Evolutionary conservation across 1,140 invertebrate species (phyloP).

Genomic region (Amphibalanus amphitrite): DNA sequence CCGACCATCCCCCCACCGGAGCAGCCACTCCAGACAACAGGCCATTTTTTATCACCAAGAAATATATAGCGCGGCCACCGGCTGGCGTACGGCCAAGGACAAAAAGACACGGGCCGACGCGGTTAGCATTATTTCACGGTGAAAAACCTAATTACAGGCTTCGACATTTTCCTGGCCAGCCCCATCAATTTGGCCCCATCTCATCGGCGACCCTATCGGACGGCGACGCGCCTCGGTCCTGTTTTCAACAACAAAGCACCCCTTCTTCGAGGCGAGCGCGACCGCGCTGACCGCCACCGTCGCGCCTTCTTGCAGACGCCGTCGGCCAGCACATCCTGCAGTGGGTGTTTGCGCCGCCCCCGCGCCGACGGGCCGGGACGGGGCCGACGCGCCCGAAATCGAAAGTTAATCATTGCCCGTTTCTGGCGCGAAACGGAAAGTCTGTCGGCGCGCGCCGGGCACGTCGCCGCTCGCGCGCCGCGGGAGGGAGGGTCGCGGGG

Average conservation of each 20-base stretch:
- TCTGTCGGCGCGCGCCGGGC: too few species aligned
- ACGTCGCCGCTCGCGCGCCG: too few species aligned
- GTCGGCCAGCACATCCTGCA: not conserved
- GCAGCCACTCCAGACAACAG: too few species aligned
- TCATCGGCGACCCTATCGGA: not conserved
- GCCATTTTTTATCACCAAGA: not conserved
- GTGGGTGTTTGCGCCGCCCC: not conserved
- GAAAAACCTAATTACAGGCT: slow-evolving; percentile 1
- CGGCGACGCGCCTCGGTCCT: not conserved
- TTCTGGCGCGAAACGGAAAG: not conserved
- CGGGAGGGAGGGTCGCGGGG: not conserved
- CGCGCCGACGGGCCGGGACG: too few species aligned
- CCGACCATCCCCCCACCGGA: too few species aligned
- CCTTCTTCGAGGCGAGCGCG: too few species aligned
- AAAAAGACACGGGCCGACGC: not conserved
- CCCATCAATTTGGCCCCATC: not conserved
- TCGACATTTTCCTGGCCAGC: not conserved
- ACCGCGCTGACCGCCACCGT: too few species aligned
- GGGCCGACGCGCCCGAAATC: not conserved
- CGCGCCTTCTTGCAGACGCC: not conserved
- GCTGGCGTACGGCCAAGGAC: not conserved
- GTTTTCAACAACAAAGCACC: not conserved
- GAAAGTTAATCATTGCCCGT: not conserved
- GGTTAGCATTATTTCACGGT: slow-evolving; percentile 1
- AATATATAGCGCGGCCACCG: not conserved